Evolutionary conservation across 2,113 vertebrate species (phyloP).

Genomic region (Prionailurus bengalensis): DNA sequence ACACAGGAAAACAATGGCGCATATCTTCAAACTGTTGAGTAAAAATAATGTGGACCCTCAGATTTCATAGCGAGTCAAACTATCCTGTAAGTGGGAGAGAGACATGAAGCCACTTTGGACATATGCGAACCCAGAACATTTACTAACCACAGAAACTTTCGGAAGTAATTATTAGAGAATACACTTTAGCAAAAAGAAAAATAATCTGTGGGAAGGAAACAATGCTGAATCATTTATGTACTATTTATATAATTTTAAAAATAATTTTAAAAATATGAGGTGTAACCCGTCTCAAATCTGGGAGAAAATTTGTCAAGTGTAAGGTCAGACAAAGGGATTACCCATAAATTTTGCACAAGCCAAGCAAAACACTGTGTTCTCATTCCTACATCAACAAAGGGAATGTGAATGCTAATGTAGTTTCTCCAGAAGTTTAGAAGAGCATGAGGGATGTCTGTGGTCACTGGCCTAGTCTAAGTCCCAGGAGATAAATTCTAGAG

Average conservation of each 20-base stretch:
- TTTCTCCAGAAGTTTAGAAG: conserved; percentile 13
- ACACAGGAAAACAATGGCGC: not conserved
- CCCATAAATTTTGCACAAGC: not conserved
- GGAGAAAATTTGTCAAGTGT: not conserved
- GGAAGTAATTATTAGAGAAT: conserved; percentile 35
- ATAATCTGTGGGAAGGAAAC: conserved; percentile 9
- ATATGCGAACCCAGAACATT: conserved; percentile 3
- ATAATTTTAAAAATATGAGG: conserved; percentile 22
- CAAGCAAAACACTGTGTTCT: conserved; percentile 18
- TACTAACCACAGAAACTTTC: not conserved
- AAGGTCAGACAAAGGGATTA: not conserved
- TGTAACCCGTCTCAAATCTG: not conserved
- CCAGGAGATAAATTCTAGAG: conserved; percentile 9
- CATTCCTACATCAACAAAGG: not conserved
- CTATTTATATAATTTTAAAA: not conserved
- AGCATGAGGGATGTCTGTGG: not conserved
- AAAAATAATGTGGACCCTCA: not conserved
- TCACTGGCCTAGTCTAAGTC: conserved; percentile 29
- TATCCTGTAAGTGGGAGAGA: not conserved
- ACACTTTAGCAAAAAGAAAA: not conserved
- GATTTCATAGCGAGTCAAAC: conserved; percentile 29
- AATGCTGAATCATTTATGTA: not conserved
- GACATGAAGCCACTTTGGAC: not conserved
- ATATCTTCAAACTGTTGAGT: not conserved
- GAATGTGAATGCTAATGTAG: not conserved